Evolutionary conservation across 1,140 invertebrate genomes (phyloP), one percentile per base, ranked within the genome.

Genomic region (Andricus grossulariae): DNA sequence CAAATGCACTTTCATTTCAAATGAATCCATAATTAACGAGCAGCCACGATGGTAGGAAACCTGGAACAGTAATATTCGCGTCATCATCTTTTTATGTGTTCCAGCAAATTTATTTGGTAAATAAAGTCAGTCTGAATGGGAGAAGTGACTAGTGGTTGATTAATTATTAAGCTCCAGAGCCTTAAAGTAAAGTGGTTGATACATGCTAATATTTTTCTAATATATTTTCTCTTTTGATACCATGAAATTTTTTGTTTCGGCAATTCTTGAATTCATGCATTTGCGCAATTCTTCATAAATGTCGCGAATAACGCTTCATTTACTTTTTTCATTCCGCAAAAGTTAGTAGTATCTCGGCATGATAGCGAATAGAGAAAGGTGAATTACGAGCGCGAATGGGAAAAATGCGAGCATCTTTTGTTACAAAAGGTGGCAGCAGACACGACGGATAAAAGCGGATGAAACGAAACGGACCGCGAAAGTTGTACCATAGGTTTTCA

Each of bases 361-460:
- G 18, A 55, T 55, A 54, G 8, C n/a, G 12, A n/a, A 66, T 32
- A 32, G 60, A 66, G 60, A 66, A 66, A 66, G 60, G 32, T 66
- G 60, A 66, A 66, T 66, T 66, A 66, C 39, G 21, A 66, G 13
- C 6, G 16, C 25, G 32, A 66, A 66, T 66, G 15, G 60, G 13
- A 66, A 66, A 66, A 66, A 66, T 45, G 60, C 25, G 32, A 66
- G 60, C 60, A 66, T 66, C 60, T 66, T 66, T 66, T 66, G 60
- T 66, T 66, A 32, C n/a, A 66, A 66, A 66, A 66, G 60, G 60
- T 66, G 60, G 60, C 60, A 66, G 60, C 7, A 66, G 60, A 39
- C 60, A 66, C 60, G n/a, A 7, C 32, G 25, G 4, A 66, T 66
- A 66, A 66, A 66, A 66, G 25, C 15, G 32, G 60, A 66, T 66